Evolutionary conservation across 1,140 invertebrate species (phyloP), one percentile per base, ranked within the genome.

Genomic region (Ectropis grisescens): DNA sequence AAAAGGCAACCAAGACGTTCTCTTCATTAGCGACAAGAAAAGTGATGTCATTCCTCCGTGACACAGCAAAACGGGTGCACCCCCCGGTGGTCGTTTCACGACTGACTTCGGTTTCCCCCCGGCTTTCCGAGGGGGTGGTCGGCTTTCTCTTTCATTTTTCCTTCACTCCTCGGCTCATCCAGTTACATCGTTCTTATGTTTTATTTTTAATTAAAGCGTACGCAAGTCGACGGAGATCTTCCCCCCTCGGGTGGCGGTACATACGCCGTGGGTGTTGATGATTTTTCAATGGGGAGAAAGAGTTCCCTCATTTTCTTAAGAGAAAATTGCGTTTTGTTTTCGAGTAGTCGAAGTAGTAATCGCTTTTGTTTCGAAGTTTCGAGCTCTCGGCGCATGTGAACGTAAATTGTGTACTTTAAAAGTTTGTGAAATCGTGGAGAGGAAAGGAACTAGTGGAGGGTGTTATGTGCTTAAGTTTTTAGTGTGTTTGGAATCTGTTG

Each of bases 131-230:
- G 58, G 70, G 59, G 74, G 60, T 60, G 68, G 75, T 58, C 71
- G 66, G 70, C 75, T 80, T 80, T 80, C 75, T 80, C 75, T 80
- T 80, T 80, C 75, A 80, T 80, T 80, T 80, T 80, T 80, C 75
- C 75, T 80, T 78, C 75, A 64, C 72, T 78, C 72, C 65, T 74
- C 70, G 61, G 72, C 75, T 80, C 75, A 80, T 80, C 75, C 75
- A 80, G 75, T 80, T 80, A 80, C 75, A 80, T 75, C 71, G 75
- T 80, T 80, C 72, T 80, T 80, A 80, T 80, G 75, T 80, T 80
- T 80, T 80, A 80, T 80, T 80, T 80, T 80, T 80, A 78, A 80
- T 80, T 80, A 80, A 80, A 80, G 75, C 75, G 75, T 78, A 80
- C 75, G 75, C 75, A 78, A 80, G 75, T 76, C 68, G 71, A 55